Evolutionary conservation across 2,888 invertebrate species (phyloP).

Genomic region (Hipparchia semele): DNA sequence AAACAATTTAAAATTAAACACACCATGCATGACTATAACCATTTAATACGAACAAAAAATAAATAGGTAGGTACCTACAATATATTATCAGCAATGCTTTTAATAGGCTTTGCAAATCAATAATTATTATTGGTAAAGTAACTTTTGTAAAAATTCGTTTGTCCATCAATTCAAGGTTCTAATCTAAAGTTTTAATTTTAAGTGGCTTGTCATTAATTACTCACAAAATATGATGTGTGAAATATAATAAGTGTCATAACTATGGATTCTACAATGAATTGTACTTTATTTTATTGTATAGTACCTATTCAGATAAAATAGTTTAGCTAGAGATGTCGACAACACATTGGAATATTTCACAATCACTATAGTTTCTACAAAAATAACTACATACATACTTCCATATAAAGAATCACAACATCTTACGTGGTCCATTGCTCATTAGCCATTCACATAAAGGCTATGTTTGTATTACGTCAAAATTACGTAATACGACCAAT

Average conservation of each 20-base stretch:
- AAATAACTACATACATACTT: constrained; percentile 4
- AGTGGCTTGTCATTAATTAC: too few relatives aligned
- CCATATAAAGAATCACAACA: constrained; percentile 3
- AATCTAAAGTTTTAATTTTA: too few relatives aligned
- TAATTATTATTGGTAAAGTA: background rate
- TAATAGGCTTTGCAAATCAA: constrained; percentile 5
- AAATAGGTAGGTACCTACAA: background rate
- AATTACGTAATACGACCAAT: constrained; percentile 16
- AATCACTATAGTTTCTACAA: background rate
- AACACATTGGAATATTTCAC: background rate
- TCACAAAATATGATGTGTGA: too few relatives aligned
- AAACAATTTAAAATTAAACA: background rate
- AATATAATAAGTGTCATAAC: too few relatives aligned
- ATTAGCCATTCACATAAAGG: constrained; percentile 14
- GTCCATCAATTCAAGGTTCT: too few relatives aligned
- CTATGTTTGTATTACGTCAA: background rate
- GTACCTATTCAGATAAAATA: background rate
- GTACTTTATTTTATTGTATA: background rate
- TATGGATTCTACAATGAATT: background rate
- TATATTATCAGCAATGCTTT: background rate
- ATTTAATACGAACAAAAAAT: background rate
- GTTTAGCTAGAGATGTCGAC: background rate
- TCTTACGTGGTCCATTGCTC: background rate
- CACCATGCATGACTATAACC: constrained; percentile 2
- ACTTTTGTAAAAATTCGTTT: too few relatives aligned